A percentile compares a stretch with the other conserved stretches of the same genome.
phyloP scores from a whole-genome alignment of 2,113 vertebrate genomes.

The Lasiurus cinereus region DNA sequence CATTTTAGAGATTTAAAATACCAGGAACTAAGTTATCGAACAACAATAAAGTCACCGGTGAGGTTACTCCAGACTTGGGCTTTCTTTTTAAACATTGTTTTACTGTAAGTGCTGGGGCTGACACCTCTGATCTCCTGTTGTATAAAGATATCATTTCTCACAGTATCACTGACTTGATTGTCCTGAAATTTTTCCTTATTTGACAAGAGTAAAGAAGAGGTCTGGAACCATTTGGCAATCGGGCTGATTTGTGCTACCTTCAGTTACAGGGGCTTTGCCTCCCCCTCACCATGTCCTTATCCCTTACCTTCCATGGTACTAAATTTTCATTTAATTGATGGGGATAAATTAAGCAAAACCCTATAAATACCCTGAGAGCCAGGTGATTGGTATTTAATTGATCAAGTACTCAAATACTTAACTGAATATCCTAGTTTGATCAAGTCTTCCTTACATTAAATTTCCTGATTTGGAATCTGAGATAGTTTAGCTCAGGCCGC shows the following conservation, averaged over 20 bases:
- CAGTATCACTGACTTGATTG: not conserved
- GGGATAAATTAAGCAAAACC: slow-evolving; percentile 1
- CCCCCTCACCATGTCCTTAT: not conserved
- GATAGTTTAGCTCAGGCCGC: slow-evolving; percentile 8
- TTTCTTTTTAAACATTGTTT: not conserved
- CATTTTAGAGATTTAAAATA: not conserved
- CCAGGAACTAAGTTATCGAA: not conserved
- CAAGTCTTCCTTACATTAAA: not conserved
- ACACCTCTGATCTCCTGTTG: not conserved
- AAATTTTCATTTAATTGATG: slow-evolving; percentile 37
- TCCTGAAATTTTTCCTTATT: not conserved
- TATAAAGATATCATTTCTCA: not conserved
- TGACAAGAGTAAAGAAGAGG: slow-evolving; percentile 3
- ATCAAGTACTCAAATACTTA: slow-evolving; percentile 23
- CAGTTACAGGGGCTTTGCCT: not conserved
- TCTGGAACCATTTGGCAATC: slow-evolving; percentile 39
- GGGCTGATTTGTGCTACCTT: not conserved
- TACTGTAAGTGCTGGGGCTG: not conserved
- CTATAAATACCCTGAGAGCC: not conserved
- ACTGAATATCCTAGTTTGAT: not conserved
- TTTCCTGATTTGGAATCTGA: slow-evolving; percentile 1
- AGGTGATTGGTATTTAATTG: not conserved
- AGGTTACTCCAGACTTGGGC: not conserved
- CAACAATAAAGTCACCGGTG: not conserved
- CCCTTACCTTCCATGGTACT: not conserved